Evolutionary conservation across 2,888 invertebrate species (phyloP).

Genomic region (Chrysotoxum bicinctum): DNA sequence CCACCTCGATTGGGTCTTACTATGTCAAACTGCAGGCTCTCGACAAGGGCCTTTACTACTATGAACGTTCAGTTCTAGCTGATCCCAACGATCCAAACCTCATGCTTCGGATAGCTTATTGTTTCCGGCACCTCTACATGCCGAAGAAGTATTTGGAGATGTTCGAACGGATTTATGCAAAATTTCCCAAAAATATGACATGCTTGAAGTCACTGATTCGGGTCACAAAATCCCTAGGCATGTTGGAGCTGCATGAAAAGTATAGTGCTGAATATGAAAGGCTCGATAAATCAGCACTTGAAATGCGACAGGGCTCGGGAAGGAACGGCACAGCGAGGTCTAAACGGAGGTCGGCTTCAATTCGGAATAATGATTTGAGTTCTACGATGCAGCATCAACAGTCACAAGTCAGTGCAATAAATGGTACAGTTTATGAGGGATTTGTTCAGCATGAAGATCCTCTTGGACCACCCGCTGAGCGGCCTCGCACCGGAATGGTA

Average conservation of each 20-base stretch:
- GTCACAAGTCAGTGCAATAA: slow-evolving; percentile 65
- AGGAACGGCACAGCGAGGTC: slow-evolving; percentile 74
- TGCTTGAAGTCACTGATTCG: slow-evolving; percentile 88
- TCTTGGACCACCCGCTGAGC: slow-evolving; percentile 80
- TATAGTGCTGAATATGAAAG: slow-evolving; percentile 93
- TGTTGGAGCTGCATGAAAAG: slow-evolving; percentile 91
- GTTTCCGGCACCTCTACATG: slow-evolving; percentile 89
- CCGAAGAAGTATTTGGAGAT: slow-evolving; percentile 83
- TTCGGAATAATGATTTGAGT: slow-evolving; percentile 66
- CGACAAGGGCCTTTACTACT: slow-evolving; percentile 92
- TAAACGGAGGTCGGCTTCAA: slow-evolving; percentile 36
- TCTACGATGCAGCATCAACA: slow-evolving; percentile 43
- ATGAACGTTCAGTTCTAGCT: slow-evolving; percentile 89
- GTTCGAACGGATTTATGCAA: slow-evolving; percentile 86
- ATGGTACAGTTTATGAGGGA: slow-evolving; percentile 45
- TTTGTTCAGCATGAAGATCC: slow-evolving; percentile 78
- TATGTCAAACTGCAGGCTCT: slow-evolving; percentile 94
- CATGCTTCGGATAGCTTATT: slow-evolving; percentile 92
- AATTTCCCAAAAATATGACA: slow-evolving; percentile 97
- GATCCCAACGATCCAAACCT: slow-evolving; percentile 92
- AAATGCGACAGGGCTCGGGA: slow-evolving; percentile 74
- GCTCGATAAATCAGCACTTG: slow-evolving; percentile 80
- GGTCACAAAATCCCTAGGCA: slow-evolving; percentile 86
- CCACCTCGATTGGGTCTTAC: slow-evolving; percentile 94
- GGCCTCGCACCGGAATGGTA: slow-evolving; percentile 81